Conservation (phyloP, 2,113 vertebrate species). For the Hepsetus odoe region DNA sequence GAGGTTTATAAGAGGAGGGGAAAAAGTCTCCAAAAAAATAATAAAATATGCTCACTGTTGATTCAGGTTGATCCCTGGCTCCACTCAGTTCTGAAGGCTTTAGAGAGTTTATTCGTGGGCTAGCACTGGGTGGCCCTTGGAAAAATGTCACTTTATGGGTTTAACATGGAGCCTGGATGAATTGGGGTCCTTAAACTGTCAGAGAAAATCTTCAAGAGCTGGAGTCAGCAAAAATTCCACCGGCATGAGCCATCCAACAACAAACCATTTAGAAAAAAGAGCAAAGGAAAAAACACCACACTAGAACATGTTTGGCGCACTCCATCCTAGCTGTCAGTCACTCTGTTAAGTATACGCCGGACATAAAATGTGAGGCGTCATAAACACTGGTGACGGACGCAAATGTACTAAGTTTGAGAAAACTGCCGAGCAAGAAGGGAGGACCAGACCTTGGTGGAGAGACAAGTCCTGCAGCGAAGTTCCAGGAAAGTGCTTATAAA, state of each 20-base stretch:
- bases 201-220: constrained; percentile 47
- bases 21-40: constrained; percentile 3
- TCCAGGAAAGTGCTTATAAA: constrained; percentile 24
- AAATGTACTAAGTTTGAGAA: constrained; percentile 35
- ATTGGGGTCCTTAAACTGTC: constrained; percentile 51
- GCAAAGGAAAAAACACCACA: constrained; percentile 3
- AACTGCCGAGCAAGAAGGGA: constrained; percentile 11
- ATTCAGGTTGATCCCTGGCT: constrained; percentile 37
- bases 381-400: constrained; percentile 39
- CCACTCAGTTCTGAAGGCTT: constrained; percentile 13
- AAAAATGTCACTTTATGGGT: constrained; percentile 51
- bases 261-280: background rate
- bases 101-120: constrained; percentile 27
- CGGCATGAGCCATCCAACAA: constrained; percentile 35
- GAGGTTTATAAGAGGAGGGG: constrained; percentile 8
- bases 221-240: constrained; percentile 54
- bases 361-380: constrained; percentile 24
- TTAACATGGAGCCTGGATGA: constrained; percentile 41
- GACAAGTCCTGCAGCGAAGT: background rate
- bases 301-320: constrained; percentile 46
- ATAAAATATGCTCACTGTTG: constrained; percentile 31
- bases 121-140: constrained; percentile 51
- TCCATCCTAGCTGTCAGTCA: constrained; percentile 32
- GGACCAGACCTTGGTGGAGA: background rate
- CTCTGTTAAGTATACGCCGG: constrained; percentile 21